These are phyloP conservation scores for Desmodus rotundus DNA, from an alignment of 2,113 vertebrate genomes.

Conservation along the genomic window DNA sequence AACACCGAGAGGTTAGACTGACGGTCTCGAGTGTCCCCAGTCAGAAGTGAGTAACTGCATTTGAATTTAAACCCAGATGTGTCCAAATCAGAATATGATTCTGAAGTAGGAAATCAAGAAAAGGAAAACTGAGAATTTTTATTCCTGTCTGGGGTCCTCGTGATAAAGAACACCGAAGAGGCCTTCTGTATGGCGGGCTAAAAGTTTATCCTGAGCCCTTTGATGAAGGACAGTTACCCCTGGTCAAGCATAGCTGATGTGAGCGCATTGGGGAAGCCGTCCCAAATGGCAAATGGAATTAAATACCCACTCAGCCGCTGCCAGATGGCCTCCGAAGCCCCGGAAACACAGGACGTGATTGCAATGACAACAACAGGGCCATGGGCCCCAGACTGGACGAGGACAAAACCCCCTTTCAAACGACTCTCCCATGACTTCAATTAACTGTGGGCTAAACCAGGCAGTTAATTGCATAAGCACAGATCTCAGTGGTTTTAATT, in stretches of 20 bases:
- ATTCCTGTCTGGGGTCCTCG: neutral
- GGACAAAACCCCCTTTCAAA: conserved; percentile 43
- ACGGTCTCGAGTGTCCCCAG: neutral
- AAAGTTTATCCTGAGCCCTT: neutral
- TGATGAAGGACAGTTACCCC: neutral
- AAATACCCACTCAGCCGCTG: conserved; percentile 14
- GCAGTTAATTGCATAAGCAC: conserved; percentile 55
- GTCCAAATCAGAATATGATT: neutral
- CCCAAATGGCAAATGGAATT: conserved; percentile 3
- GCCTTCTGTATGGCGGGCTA: neutral
- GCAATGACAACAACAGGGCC: conserved; percentile 22
- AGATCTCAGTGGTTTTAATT: conserved; percentile 65
- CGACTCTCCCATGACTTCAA: conserved; percentile 41
- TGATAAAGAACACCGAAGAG: neutral
- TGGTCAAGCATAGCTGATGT: neutral
- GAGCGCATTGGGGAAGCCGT: neutral
- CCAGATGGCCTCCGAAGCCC: neutral
- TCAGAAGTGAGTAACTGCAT: neutral
- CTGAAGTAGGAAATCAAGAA: neutral
- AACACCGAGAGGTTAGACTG: neutral
- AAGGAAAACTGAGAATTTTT: neutral
- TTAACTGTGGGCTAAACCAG: conserved; percentile 55
- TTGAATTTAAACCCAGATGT: neutral
- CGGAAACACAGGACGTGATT: conserved; percentile 52
- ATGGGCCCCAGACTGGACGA: neutral